phyloP scores from a whole-genome alignment of 2,113 vertebrate genomes.

The Gobiocypris rarus region DNA sequence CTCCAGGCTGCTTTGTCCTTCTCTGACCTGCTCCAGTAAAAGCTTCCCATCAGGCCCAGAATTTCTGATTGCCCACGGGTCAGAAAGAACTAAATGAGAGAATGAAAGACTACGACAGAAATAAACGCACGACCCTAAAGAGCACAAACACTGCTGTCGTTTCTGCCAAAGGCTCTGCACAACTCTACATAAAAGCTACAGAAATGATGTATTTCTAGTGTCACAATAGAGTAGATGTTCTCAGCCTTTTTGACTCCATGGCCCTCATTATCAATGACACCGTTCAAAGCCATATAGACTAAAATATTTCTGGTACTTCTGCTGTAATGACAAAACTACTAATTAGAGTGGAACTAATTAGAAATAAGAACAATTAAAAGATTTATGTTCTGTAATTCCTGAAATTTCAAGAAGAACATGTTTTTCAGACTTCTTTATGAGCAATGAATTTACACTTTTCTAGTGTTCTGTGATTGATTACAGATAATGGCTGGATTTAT shows the following conservation, averaged over 20 bases:
- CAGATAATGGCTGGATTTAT: no score
- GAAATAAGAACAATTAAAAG: background rate
- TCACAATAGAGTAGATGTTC: background rate
- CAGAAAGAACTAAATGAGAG: background rate
- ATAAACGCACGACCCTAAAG: conserved; percentile 4
- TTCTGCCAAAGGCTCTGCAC: background rate
- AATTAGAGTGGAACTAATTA: no score
- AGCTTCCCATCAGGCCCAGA: conserved; percentile 14
- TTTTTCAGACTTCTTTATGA: background rate
- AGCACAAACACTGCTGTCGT: background rate
- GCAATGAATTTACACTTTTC: background rate
- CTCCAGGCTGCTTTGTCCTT: background rate
- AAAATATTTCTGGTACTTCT: background rate
- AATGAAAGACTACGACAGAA: background rate
- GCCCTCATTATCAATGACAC: background rate
- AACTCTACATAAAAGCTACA: background rate
- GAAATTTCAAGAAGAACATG: background rate
- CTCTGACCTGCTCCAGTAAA: conserved; percentile 33
- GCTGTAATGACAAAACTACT: background rate
- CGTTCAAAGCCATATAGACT: background rate
- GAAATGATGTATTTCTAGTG: background rate
- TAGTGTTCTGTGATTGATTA: background rate
- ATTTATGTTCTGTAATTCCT: background rate
- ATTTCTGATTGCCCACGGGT: conserved; percentile 13
- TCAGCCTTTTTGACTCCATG: background rate